phyloP scores from a whole-genome alignment of 2,888 invertebrate species.

The Patella pellucida region DNA sequence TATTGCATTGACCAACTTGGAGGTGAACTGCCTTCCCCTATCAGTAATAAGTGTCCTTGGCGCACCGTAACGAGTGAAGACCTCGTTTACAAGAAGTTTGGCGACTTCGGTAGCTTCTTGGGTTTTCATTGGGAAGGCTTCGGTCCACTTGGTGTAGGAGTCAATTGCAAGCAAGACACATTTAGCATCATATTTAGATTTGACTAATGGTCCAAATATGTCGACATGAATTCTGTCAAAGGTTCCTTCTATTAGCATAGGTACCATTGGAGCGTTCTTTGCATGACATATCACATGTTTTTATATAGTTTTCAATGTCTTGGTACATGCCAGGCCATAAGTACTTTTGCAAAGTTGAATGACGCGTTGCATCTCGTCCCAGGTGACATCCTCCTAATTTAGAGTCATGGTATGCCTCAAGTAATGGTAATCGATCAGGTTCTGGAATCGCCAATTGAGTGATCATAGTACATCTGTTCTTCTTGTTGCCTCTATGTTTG shows the following conservation, averaged over 20 bases:
- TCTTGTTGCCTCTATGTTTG: slow-evolving; percentile 14
- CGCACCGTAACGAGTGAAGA: slow-evolving; percentile 31
- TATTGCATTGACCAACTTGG: slow-evolving; percentile 21
- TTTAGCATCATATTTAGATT: slow-evolving; percentile 6
- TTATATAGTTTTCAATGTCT: slow-evolving; percentile 25
- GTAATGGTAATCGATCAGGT: slow-evolving; percentile 21
- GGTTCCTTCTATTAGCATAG: slow-evolving; percentile 24
- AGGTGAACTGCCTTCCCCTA: slow-evolving; percentile 34
- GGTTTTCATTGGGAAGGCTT: slow-evolving; percentile 21
- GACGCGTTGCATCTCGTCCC: slow-evolving; percentile 20
- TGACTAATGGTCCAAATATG: slow-evolving; percentile 23
- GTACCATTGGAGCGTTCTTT: slow-evolving; percentile 28
- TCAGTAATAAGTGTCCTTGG: too few relatives aligned
- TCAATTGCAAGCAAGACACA: slow-evolving; percentile 18
- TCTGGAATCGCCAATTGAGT: slow-evolving; percentile 18
- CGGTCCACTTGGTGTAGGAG: slow-evolving; percentile 8
- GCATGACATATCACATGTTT: slow-evolving; percentile 31
- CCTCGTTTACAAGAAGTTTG: background rate
- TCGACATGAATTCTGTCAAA: slow-evolving; percentile 28
- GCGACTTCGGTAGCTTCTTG: slow-evolving; percentile 21
- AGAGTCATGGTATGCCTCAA: slow-evolving; percentile 27
- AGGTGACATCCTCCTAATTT: slow-evolving; percentile 25
- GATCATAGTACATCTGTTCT: slow-evolving; percentile 1
- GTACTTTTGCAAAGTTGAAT: slow-evolving; percentile 24
- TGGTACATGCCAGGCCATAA: slow-evolving; percentile 32